Evolutionary conservation across 2,113 vertebrate genomes (phyloP), one percentile per base, ranked within the genome.

Genomic region (Neomonachus schauinslandi): DNA sequence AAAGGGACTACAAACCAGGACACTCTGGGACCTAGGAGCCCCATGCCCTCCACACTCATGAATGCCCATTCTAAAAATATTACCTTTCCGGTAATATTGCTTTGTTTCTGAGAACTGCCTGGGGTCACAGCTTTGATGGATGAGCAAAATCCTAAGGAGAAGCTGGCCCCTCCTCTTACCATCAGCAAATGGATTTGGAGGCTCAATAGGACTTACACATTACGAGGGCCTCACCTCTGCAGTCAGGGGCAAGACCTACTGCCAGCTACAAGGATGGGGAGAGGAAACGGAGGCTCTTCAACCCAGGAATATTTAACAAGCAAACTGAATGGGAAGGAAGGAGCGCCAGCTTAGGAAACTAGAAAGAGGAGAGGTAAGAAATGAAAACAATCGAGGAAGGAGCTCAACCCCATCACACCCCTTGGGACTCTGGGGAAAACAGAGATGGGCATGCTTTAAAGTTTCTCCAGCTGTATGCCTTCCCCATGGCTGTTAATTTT

Each of bases 401-500:
- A 36, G 67, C 19, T 67, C 51, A 21, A 26, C 8, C 22, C n/a
- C 28, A 51, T 15, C 22, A 15, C 31, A 31, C 7, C 59, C 33
- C 82, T 51, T n/a, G 10, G 26, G 28, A 33, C 53, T 36, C 12
- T 31, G 46, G 49, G 15, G 31, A 61, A 49, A 39, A 39, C 4
- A 67, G 90, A 79, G 15, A 8, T 7, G 2, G 8, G 24, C 15
- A 12, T 0, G 1, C 2, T 3, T 36, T 7, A 11, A 0, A 53
- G 69, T 21, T 28, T 18, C 88, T n/a, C 0, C 3, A 55, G 36
- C 53, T 12, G 0, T 2, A 2, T 28, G 5, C 15, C 51, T 49
- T 12, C 39, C 22, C 9, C 36, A 0, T 10, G 22, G 42, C 24
- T 83, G 21, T n/a, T 57, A 7, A 65, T 39, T 71, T 92, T 39